Evolutionary conservation across 2,888 invertebrate species (phyloP).

Genomic region (Salticus scenicus): DNA sequence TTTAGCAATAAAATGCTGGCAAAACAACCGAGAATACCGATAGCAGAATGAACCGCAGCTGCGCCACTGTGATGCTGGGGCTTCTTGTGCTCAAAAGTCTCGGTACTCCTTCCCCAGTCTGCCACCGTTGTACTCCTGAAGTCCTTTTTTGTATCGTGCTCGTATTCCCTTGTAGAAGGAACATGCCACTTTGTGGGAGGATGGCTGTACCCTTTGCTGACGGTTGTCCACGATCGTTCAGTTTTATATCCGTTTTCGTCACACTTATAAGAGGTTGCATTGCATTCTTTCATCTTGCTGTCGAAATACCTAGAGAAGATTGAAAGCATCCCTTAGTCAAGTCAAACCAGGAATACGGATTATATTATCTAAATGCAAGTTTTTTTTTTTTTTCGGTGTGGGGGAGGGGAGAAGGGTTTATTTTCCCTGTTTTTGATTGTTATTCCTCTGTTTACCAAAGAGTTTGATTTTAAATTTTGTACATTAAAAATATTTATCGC

Average conservation of each 20-base stretch:
- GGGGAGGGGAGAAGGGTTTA: no score
- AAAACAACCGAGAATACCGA: not conserved
- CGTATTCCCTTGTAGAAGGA: not conserved
- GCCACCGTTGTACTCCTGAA: not conserved
- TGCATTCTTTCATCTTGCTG: not conserved
- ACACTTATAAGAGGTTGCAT: not conserved
- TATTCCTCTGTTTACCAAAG: no score
- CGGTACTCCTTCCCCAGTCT: constrained; percentile 8
- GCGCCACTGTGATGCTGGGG: not conserved
- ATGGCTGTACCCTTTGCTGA: not conserved
- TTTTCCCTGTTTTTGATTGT: no score
- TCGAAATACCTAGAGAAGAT: not conserved
- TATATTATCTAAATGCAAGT: no score
- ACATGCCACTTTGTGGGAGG: not conserved
- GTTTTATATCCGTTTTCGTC: not conserved
- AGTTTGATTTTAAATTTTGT: no score
- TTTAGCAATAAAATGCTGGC: not conserved
- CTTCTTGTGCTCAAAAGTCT: not conserved
- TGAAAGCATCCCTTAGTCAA: not conserved
- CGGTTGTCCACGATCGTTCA: not conserved
- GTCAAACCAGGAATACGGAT: no score
- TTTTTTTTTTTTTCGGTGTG: no score
- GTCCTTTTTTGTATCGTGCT: no score
- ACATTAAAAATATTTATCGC: no score
- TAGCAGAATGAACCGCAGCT: not conserved